Percentiles rank a stretch among this genome's conserved stretches.
Conservation (phyloP, 2,797 vertebrate species). For the Scolopax rusticola region DNA sequence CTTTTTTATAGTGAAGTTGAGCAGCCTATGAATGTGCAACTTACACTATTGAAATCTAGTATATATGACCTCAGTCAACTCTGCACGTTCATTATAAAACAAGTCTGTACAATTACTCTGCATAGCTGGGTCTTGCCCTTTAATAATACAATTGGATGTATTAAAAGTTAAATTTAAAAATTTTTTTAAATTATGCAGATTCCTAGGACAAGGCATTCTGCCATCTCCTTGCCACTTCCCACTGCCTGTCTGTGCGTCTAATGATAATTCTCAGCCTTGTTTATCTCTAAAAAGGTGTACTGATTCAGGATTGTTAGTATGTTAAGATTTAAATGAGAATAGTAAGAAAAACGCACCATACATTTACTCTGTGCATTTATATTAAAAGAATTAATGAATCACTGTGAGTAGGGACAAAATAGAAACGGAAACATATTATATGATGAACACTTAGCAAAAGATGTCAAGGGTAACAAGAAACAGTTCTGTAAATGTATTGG, state of each 20-base stretch:
- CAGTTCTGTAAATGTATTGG: conserved; percentile 1
- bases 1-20: neutral
- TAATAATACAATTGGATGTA: conserved; percentile 6
- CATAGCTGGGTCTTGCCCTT: conserved; percentile 17
- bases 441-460: neutral
- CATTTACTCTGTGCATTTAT: neutral
- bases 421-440: neutral
- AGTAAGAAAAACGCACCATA: neutral
- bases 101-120: neutral
- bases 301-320: neutral
- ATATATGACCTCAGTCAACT: neutral
- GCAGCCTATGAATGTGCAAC: neutral
- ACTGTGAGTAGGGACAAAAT: neutral
- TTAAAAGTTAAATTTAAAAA: conserved; percentile 49
- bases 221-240: conserved; percentile 52
- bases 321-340: conserved; percentile 7
- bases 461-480: neutral
- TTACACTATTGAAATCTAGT: neutral
- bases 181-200: conserved; percentile 20
- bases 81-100: neutral
- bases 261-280: conserved; percentile 40
- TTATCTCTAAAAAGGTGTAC: conserved; percentile 31
- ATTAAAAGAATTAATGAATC: neutral
- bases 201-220: conserved; percentile 59
- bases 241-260: conserved; percentile 50